Percentiles rank a stretch among this genome's conserved stretches.
These are phyloP conservation scores for Apamea monoglypha DNA, from an alignment of 2,888 invertebrate genomes.

Conservation along the genomic window DNA sequence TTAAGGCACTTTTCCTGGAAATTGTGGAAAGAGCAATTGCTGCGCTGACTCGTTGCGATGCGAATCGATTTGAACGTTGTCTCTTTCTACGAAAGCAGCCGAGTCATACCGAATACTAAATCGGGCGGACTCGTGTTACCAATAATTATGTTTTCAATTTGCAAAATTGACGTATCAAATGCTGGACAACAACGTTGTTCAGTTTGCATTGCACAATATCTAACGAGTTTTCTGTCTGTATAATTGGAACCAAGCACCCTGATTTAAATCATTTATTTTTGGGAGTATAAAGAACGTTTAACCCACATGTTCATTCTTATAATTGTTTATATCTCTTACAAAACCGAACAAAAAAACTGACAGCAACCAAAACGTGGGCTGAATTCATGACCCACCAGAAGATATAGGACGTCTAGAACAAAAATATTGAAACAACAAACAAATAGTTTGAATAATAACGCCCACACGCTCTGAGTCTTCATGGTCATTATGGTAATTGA, in stretches of 20 bases:
- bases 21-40: constrained; percentile 16
- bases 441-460: constrained; percentile 32
- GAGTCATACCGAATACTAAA: constrained; percentile 5
- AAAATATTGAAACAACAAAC: constrained; percentile 28
- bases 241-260: neutral
- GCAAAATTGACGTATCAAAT: neutral
- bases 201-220: neutral
- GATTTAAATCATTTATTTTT: constrained; percentile 9
- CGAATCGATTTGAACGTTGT: constrained; percentile 41
- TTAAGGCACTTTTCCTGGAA: constrained; percentile 17
- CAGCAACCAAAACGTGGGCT: neutral
- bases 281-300: neutral
- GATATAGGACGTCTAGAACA: constrained; percentile 5
- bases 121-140: neutral
- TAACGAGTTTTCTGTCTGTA: neutral
- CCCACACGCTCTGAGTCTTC: constrained; percentile 38
- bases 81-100: constrained; percentile 19
- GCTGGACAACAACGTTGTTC: neutral
- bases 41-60: constrained; percentile 10
- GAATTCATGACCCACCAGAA: neutral
- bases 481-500: constrained; percentile 44
- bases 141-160: neutral
- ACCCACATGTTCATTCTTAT: constrained; percentile 3
- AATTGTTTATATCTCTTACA: neutral
- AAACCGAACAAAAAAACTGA: neutral